Conservation (phyloP, 2,888 invertebrate species). For the Sphecodes monilicornis region DNA sequence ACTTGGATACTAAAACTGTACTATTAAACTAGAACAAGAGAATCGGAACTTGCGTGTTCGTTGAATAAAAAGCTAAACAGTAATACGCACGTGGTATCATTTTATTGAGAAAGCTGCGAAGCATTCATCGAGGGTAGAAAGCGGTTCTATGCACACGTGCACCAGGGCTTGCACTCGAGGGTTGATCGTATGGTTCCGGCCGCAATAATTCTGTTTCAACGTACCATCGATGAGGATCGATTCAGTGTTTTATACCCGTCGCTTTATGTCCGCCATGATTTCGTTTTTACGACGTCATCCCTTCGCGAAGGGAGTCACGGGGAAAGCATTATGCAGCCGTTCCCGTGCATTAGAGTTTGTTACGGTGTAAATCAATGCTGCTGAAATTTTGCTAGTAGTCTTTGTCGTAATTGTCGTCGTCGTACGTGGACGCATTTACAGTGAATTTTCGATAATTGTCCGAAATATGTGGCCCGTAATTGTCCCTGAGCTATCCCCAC, state of each 20-base stretch:
- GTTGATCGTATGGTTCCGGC: neutral
- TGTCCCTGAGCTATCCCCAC: no score
- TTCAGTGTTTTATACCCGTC: constrained; percentile 24
- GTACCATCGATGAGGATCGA: constrained; percentile 36
- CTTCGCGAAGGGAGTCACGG: neutral
- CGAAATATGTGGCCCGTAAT: no score
- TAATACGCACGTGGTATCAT: no score
- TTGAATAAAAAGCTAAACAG: no score
- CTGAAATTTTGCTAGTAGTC: neutral
- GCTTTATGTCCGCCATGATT: constrained; percentile 30
- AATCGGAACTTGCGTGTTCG: no score
- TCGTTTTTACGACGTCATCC: constrained; percentile 26
- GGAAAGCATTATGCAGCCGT: neutral
- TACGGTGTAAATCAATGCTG: constrained; percentile 18
- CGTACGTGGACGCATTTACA: neutral
- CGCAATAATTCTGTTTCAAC: constrained; percentile 31
- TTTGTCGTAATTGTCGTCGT: neutral
- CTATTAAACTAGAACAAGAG: no score
- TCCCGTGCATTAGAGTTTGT: constrained; percentile 1
- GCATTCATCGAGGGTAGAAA: constrained; percentile 7
- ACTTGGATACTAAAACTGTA: no score
- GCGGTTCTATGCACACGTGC: neutral
- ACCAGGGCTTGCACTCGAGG: neutral
- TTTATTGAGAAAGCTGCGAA: neutral
- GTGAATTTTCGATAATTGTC: no score